These are phyloP conservation scores for Crenuchus spilurus DNA, from an alignment of 2,797 vertebrate species.

Conservation along the genomic window DNA sequence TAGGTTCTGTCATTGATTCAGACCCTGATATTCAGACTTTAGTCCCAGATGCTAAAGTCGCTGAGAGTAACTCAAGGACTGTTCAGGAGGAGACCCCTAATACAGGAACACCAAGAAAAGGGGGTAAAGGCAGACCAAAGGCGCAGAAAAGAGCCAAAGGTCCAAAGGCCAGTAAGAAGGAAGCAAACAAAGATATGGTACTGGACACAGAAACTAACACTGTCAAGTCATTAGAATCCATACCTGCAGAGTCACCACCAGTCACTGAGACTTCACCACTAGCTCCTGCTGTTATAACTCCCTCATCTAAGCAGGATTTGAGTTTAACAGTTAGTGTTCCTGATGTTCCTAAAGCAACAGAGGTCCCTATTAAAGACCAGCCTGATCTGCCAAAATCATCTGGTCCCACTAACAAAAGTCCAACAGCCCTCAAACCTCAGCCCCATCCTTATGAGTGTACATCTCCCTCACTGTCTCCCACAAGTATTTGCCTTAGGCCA, in stretches of 20 bases:
- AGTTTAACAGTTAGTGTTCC: conserved; percentile 56
- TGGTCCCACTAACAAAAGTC: conserved; percentile 68
- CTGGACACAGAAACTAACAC: conserved; percentile 66
- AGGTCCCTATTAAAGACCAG: conserved; percentile 67
- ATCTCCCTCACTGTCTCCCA: conserved; percentile 70
- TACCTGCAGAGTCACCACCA: conserved; percentile 55
- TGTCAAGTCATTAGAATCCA: conserved; percentile 55
- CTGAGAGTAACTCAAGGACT: conserved; percentile 67
- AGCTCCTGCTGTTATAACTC: conserved; percentile 71
- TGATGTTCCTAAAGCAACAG: conserved; percentile 59
- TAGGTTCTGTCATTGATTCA: conserved; percentile 73
- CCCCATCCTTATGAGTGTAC: conserved; percentile 67
- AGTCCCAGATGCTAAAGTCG: conserved; percentile 74
- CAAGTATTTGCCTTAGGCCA: conserved; percentile 69
- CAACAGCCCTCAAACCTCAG: conserved; percentile 66
- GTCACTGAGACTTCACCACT: conserved; percentile 60
- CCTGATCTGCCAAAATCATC: conserved; percentile 65
- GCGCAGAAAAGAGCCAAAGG: conserved; percentile 76
- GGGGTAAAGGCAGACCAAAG: conserved; percentile 83
- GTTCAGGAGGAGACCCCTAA: conserved; percentile 68
- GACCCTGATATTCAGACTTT: conserved; percentile 70
- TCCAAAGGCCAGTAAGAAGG: conserved; percentile 83
- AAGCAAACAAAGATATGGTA: conserved; percentile 68
- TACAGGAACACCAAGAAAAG: conserved; percentile 77
- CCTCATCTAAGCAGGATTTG: conserved; percentile 67